Evolutionary conservation across 2,797 vertebrate genomes (phyloP).

Genomic region (Mallotus villosus): DNA sequence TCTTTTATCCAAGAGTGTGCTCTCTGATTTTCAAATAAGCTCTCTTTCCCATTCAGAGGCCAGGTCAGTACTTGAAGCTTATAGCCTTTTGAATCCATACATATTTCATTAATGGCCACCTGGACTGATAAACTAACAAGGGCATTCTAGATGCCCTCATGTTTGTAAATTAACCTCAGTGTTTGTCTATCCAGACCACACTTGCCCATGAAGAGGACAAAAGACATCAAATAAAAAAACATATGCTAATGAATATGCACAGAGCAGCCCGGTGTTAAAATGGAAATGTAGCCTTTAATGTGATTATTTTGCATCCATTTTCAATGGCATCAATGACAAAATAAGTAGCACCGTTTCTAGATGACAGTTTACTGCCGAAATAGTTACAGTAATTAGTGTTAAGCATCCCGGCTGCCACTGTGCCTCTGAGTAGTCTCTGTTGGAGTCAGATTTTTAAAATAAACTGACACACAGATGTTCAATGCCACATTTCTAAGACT

Average conservation of each 20-base stretch:
- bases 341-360: not conserved
- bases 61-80: slow-evolving; percentile 17
- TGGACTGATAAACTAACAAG: slow-evolving; percentile 45
- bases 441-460: slow-evolving; percentile 36
- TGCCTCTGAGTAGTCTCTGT: slow-evolving; percentile 22
- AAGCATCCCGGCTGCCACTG: slow-evolving; percentile 3
- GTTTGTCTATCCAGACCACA: slow-evolving; percentile 26
- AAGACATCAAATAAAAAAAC: too few species aligned
- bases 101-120: slow-evolving; percentile 49
- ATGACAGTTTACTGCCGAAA: slow-evolving; percentile 1
- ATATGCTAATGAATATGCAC: not conserved
- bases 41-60: slow-evolving; percentile 30
- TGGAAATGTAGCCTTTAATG: not conserved
- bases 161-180: slow-evolving; percentile 37
- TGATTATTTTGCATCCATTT: not conserved
- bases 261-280: not conserved
- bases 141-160: slow-evolving; percentile 35
- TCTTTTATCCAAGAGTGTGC: slow-evolving; percentile 43
- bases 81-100: slow-evolving; percentile 41
- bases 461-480: slow-evolving; percentile 47
- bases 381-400: slow-evolving; percentile 27
- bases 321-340: not conserved
- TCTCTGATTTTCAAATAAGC: slow-evolving; percentile 35
- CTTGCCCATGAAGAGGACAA: too few species aligned
- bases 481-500: slow-evolving; percentile 61